phyloP scores from a whole-genome alignment of 2,113 vertebrate genomes.

The Puffinus mauretanicus region DNA sequence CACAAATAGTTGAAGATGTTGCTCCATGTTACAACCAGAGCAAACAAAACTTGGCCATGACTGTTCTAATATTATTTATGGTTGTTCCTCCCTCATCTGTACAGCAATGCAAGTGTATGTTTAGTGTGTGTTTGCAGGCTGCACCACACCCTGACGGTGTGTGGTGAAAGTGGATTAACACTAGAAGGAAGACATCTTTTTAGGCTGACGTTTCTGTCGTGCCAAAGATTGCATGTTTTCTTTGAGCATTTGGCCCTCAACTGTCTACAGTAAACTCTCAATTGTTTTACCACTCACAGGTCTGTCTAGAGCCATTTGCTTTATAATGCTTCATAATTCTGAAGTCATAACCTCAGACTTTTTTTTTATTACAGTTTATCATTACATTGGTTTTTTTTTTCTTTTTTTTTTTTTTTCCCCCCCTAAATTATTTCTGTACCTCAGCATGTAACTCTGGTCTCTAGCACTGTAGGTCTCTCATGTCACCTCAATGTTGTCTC shows the following conservation, averaged over 20 bases:
- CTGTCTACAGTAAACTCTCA: neutral
- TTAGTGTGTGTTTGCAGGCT: neutral
- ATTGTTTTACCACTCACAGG: neutral
- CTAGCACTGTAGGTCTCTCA: neutral
- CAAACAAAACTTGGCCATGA: neutral
- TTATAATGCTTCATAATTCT: neutral
- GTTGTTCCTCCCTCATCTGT: neutral
- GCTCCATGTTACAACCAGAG: neutral
- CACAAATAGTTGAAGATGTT: neutral
- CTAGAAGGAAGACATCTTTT: neutral
- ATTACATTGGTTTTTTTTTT: neutral
- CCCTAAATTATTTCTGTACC: neutral
- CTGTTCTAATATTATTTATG: neutral
- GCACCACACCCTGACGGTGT: neutral
- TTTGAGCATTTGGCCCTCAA: neutral
- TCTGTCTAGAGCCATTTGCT: neutral
- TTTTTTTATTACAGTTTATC: neutral
- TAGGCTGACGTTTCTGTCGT: neutral
- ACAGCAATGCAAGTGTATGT: neutral
- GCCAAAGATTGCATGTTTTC: neutral
- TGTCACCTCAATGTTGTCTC: neutral
- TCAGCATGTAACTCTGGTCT: neutral
- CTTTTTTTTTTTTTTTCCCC: neutral
- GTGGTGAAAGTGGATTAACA: neutral
- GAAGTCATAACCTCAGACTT: neutral